A percentile compares a stretch with the other conserved stretches of the same genome.
phyloP scores from a whole-genome alignment of 2,113 vertebrate genomes.

The Peromyscus polionotus region DNA sequence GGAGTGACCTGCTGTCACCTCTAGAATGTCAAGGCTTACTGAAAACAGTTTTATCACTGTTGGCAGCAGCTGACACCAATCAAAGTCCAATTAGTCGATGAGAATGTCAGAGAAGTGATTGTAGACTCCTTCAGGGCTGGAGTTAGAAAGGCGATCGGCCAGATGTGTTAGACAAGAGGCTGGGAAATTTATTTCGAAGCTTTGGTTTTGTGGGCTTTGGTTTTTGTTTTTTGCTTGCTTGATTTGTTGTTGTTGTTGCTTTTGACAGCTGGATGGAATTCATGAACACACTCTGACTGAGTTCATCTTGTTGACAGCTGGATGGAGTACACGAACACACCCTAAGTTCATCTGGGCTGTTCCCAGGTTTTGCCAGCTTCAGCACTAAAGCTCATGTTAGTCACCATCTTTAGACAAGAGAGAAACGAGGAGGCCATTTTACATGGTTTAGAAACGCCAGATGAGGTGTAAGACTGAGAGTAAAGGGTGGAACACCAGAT shows the following conservation, averaged over 20 bases:
- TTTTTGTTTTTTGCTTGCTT: conserved; percentile 15
- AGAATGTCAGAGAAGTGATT: conserved; percentile 78
- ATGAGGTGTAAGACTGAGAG: conserved; percentile 2
- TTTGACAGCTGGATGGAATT: conserved; percentile 48
- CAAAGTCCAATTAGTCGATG: conserved; percentile 80
- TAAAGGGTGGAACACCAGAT: background rate
- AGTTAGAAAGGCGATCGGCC: conserved; percentile 62
- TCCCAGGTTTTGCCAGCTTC: conserved; percentile 56
- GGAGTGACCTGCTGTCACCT: conserved; percentile 67
- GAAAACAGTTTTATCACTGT: conserved; percentile 78
- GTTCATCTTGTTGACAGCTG: conserved; percentile 41
- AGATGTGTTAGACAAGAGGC: conserved; percentile 62
- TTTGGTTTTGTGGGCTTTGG: background rate
- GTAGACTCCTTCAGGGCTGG: conserved; percentile 63
- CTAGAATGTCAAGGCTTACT: conserved; percentile 62
- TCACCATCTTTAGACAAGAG: conserved; percentile 59
- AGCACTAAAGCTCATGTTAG: conserved; percentile 61
- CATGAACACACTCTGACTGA: conserved; percentile 61
- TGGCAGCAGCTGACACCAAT: conserved; percentile 81
- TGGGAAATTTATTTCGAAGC: conserved; percentile 64
- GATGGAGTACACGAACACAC: conserved; percentile 51
- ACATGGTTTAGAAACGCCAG: conserved; percentile 40
- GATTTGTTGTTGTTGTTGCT: background rate
- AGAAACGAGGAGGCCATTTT: conserved; percentile 37
- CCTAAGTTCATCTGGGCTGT: conserved; percentile 41